These are phyloP conservation scores for Chiloscyllium plagiosum DNA, from an alignment of 2,113 vertebrate genomes.

Conservation along the genomic window DNA sequence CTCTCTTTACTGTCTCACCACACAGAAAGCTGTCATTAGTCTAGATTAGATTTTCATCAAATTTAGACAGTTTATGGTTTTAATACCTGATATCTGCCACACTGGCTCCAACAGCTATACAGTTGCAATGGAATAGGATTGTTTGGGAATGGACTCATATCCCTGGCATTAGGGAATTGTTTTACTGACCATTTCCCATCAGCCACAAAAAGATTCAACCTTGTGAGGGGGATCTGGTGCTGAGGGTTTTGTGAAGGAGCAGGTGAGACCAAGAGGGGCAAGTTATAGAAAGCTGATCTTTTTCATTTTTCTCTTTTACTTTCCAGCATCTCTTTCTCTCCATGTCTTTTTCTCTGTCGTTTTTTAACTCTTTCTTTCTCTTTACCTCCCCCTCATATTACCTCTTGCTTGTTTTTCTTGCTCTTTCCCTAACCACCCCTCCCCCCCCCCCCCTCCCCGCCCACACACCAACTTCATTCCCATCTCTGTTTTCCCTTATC, in stretches of 20 bases:
- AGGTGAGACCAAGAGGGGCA: background rate
- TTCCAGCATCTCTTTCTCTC: background rate
- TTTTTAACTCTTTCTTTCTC: background rate
- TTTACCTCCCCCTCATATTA: background rate
- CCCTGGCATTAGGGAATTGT: background rate
- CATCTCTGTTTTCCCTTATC: background rate
- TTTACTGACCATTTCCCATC: background rate
- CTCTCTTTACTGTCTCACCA: conserved; percentile 29
- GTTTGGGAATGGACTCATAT: background rate
- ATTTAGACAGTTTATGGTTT: conserved; percentile 56
- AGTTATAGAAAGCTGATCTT: background rate
- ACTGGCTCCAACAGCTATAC: conserved; percentile 43
- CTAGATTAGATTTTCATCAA: conserved; percentile 67
- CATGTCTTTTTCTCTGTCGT: background rate
- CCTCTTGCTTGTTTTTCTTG: background rate
- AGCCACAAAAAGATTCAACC: background rate
- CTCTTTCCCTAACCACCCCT: background rate
- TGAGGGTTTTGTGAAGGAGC: no score
- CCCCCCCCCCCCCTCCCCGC: no score
- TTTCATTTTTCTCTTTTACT: background rate
- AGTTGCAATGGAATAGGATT: background rate
- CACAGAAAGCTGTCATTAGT: conserved; percentile 56
- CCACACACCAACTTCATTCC: background rate
- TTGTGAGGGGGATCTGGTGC: background rate
- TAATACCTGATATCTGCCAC: conserved; percentile 39